Base-by-base conservation (phyloP, 1,140 invertebrate genomes). In the Anoplophora glabripennis region DNA sequence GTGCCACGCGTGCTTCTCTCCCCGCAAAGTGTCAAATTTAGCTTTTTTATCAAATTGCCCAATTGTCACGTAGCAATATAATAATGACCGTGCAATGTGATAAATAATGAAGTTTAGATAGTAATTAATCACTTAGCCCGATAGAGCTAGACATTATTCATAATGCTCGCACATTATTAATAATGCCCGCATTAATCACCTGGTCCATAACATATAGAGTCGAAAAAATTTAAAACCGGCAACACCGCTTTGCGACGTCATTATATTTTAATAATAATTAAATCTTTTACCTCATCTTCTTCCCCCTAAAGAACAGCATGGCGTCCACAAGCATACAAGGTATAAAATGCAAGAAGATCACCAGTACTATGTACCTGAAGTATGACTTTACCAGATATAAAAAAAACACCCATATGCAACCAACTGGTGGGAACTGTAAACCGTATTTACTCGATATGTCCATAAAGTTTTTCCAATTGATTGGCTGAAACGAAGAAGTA, bases 301-400 rank as follows among this genome's bases (percentile, higher is more conserved):
- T 84, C 62, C 84, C 83, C 18, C 83, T 78, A 15, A 79, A 67
- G 18, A 81, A 71, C 12, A 78, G 68, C 38, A 80, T 70, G 38
- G 74, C 75, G 69, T 86, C 85, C 35, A 82, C 75, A 38, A 85
- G 71, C 66, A 83, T 79, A 12, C 83, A 84, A 10, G 84, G 84
- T 52, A 86, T 67, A 75, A 79, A 79, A 67, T 86, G 84, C 28
- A 84, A 69, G 41, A 85, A 75, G 63, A 84, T 77, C 60, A 70
- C 71, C 51, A 67, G 61, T 47, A 79, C 52, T 57, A 72, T 61
- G 70, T 79, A 77, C 51, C 76, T 55, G 10, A 58, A 44, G 40
- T 63, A 63, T 33, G 62, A 76, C 40, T 78, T 82, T 15, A 79
- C 80, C 40, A 86, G 64, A 0, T 63, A 77, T 8, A 87, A 75